Evolutionary conservation across 2,113 vertebrate genomes (phyloP), one percentile per base, ranked within the genome.

Genomic region (Nannospalax galili): DNA sequence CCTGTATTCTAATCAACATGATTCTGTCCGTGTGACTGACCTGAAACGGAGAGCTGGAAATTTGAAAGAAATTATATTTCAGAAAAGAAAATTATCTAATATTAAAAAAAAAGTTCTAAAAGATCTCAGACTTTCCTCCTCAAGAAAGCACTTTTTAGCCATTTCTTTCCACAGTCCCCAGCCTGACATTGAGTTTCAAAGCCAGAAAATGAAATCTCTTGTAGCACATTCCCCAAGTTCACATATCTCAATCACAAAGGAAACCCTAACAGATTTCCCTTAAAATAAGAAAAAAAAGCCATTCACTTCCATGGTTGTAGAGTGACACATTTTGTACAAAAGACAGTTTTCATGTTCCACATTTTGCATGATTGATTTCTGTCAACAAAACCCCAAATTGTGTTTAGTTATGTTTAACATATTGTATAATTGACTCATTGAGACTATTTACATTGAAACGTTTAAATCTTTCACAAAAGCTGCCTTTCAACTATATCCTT

Each of bases 381-480:
- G 15, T 91, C 77, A 67, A 26, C 11, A 40, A 35, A 67, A 28
- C 17, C 35, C 89, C 64, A 80, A 87, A 84, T 60, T 96, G 30
- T 12, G 67, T 74, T 80, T 85, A 72, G 62, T 90, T 81, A 69
- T 20, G 42, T 69, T 75, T 52, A 90, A 74, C 0, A 20, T 26
- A n/a, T 42, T 82, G 15, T 12, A 24, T 3, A 30, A 78, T 0
- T 92, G 79, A 91, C n/a, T 93, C n/a, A 35, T 19, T 93, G 81
- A 95, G 60, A 52, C 7, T 30, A 17, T 74, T 90, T 78, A 58
- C 65, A 52, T 6, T 5, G 74, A 92, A 92, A 84, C 70, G 9
- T 82, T 75, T 45, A 90, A 81, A n/a, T 19, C 32, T 91, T 87
- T 91, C 32, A 19, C 16, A 77, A 93, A 69, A 93, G 16, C 84